Percentiles rank a stretch among this genome's conserved stretches.
phyloP scores from a whole-genome alignment of 1,140 invertebrate genomes.

The Eubasilissa regina region DNA sequence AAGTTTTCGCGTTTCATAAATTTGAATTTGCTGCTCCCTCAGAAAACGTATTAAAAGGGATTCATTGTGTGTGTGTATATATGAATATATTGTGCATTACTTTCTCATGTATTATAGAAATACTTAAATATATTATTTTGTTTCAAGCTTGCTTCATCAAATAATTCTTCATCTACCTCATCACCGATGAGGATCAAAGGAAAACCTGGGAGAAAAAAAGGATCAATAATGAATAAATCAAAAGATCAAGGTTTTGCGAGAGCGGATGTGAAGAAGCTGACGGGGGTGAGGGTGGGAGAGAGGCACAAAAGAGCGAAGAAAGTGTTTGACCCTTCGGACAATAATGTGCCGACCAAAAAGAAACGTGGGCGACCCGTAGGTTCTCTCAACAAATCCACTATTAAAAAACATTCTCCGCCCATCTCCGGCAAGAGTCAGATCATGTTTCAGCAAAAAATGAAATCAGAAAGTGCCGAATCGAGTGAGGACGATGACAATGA shows the following conservation, averaged over 20 bases:
- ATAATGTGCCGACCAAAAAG: constrained; percentile 77
- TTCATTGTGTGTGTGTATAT: too few relatives aligned
- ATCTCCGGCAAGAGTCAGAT: constrained; percentile 23
- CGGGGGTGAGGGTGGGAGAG: constrained; percentile 68
- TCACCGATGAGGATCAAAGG: constrained; percentile 68
- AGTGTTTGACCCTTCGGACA: constrained; percentile 86
- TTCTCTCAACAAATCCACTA: constrained; percentile 74
- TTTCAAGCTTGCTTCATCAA: constrained; percentile 70
- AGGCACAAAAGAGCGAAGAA: constrained; percentile 77
- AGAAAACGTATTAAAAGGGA: neutral
- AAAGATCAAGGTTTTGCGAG: constrained; percentile 60
- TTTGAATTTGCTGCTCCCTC: too few relatives aligned
- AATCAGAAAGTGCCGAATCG: constrained; percentile 59
- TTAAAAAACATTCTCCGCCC: constrained; percentile 66
- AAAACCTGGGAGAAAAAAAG: constrained; percentile 64
- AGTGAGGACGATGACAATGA: constrained; percentile 64
- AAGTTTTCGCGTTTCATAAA: too few relatives aligned
- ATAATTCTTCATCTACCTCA: constrained; percentile 70
- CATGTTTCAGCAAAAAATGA: constrained; percentile 48
- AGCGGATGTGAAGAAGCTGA: constrained; percentile 58
- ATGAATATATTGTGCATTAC: too few relatives aligned
- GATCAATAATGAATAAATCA: constrained; percentile 65
- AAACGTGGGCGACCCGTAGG: constrained; percentile 77
- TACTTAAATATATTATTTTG: constrained; percentile 9
- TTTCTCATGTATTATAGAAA: neutral